Evolutionary conservation across 2,797 vertebrate species (phyloP).

Genomic region (Gymnocypris eckloni): DNA sequence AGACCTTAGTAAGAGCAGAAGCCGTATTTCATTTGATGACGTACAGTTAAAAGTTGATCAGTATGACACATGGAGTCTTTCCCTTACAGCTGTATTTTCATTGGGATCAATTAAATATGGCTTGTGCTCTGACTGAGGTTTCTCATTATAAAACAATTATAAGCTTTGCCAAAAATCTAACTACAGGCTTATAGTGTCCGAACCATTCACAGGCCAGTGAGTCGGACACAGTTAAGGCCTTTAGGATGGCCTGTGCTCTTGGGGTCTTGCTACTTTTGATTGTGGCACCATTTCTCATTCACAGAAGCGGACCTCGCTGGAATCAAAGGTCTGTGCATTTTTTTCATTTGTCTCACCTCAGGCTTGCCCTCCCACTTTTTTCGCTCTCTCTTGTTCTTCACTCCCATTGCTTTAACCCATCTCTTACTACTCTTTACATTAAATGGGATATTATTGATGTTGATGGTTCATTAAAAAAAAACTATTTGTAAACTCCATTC

Average conservation of each 20-base stretch:
- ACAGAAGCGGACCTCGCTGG: conserved; percentile 83
- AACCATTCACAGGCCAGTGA: neutral
- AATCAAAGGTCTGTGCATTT: conserved; percentile 84
- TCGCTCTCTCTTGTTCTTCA: conserved; percentile 48
- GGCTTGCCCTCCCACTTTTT: conserved; percentile 63
- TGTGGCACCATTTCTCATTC: conserved; percentile 84
- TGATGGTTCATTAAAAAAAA: conserved; percentile 2
- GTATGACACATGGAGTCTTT: neutral
- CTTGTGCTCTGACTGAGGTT: neutral
- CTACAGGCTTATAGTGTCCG: neutral
- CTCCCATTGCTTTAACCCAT: conserved; percentile 37
- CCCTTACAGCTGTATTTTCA: neutral
- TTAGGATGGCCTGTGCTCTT: neutral
- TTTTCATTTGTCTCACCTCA: conserved; percentile 73
- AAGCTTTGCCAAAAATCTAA: conserved; percentile 2
- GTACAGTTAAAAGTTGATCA: neutral
- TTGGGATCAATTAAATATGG: neutral
- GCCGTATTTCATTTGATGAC: neutral
- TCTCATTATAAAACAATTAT: neutral
- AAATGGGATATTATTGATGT: conserved; percentile 15
- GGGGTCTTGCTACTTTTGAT: conserved; percentile 74
- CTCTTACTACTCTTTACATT: conserved; percentile 55
- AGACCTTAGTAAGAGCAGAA: neutral
- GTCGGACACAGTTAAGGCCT: neutral
- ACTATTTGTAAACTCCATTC: conserved; percentile 5